Evolutionary conservation across 2,113 vertebrate genomes (phyloP).

Genomic region (Entelurus aequoreus): DNA sequence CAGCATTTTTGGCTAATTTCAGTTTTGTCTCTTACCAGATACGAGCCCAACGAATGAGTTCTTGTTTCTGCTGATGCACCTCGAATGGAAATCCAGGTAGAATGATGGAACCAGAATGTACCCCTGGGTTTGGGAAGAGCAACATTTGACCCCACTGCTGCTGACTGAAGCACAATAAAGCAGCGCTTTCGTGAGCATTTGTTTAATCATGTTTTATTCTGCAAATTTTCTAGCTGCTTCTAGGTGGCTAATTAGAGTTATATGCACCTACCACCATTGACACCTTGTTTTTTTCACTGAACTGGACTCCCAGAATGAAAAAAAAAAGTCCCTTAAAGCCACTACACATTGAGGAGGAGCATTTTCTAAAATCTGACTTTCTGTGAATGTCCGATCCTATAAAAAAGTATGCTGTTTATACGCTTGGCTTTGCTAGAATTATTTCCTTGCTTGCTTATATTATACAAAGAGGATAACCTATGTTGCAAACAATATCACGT

Average conservation of each 20-base stretch:
- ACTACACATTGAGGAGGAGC: neutral
- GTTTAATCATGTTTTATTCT: slow-evolving; percentile 27
- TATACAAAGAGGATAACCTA: too few species aligned
- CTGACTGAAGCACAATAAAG: slow-evolving; percentile 17
- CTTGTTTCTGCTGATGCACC: slow-evolving; percentile 2
- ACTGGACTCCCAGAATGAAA: slow-evolving; percentile 1
- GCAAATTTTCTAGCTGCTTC: slow-evolving; percentile 1
- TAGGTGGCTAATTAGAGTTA: slow-evolving; percentile 21
- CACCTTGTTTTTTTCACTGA: slow-evolving; percentile 48
- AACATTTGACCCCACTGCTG: slow-evolving; percentile 21
- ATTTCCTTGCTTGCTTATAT: slow-evolving; percentile 21
- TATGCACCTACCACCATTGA: slow-evolving; percentile 41
- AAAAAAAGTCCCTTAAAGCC: neutral
- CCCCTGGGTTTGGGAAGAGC: slow-evolving; percentile 14
- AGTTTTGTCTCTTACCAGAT: slow-evolving; percentile 51
- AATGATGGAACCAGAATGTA: slow-evolving; percentile 16
- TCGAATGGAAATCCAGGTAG: slow-evolving; percentile 3
- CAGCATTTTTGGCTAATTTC: neutral
- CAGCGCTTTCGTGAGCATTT: neutral
- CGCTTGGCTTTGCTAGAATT: slow-evolving; percentile 1
- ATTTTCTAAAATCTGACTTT: slow-evolving; percentile 22
- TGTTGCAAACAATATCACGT: slow-evolving; percentile 9
- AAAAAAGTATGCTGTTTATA: neutral
- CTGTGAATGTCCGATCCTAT: slow-evolving; percentile 29
- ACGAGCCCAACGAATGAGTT: slow-evolving; percentile 73